Evolutionary conservation across 1,140 invertebrate species (phyloP), one percentile per base, ranked within the genome.

Genomic region (Calycopis cecrops): DNA sequence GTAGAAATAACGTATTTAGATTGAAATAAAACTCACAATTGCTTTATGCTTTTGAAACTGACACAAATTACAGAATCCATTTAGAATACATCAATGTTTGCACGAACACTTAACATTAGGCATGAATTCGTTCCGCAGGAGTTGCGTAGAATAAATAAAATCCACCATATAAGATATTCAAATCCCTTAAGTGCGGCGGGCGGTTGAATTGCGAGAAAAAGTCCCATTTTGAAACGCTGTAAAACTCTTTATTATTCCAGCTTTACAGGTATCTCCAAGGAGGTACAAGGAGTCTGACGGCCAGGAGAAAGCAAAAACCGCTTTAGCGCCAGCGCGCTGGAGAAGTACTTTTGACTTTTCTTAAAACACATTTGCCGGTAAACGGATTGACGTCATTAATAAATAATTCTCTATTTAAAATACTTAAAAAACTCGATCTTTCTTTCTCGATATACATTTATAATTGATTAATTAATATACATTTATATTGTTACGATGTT

Each of bases 241-340:
- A 82, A 86, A 82, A 85, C 75, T 83, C 79, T 82, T 85, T 85
- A 85, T 85, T 87, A 84, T 87, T 87, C 79, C 65, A 75, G 77
- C 70, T 82, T n/a, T 68, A 72, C 77, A 80, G 76, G 73, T 84
- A 70, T 79, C 78, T 75, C 75, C 10, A 52, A 62, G 66, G 76
- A 79, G 67, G 69, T 73, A 79, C 73, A 76, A 67, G 65, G 63
- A 67, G 53, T 63, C 66, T 54, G 55, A 58, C 60, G 40, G 37
- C 28, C 40, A 34, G 42, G 10, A 28, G 21, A 28, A 12, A 33
- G 16, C 12, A 16, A 54, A 47, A 18, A 9, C 21, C 52, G 21
- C 40, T 54, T 54, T 47, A 54, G 34, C 52, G 28, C 28, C 11
- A 47, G 18, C 11, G 14, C 18, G 21, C 52, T 21, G 14, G 16